Evolutionary conservation across 2,113 vertebrate genomes (phyloP).

Genomic region (Caranx melampygus): DNA sequence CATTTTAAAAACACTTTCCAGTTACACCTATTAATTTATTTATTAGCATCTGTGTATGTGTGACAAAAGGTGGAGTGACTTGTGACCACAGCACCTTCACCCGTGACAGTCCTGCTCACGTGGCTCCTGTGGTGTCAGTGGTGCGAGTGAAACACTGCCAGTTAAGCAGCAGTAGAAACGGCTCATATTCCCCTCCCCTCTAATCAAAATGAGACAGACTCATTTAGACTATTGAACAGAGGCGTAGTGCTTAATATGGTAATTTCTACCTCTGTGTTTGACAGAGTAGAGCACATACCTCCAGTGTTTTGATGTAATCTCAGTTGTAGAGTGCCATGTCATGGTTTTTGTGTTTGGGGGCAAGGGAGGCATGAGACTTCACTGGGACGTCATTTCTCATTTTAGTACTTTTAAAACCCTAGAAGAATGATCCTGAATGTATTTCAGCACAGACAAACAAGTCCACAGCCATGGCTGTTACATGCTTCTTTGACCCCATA

Average conservation of each 20-base stretch:
- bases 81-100: constrained; percentile 17
- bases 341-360: constrained; percentile 6
- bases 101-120: constrained; percentile 32
- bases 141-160: constrained; percentile 54
- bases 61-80: constrained; percentile 35
- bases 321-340: constrained; percentile 5
- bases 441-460: constrained; percentile 22
- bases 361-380: constrained; percentile 26
- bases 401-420: constrained; percentile 3
- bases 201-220: constrained; percentile 33
- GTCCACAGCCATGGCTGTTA: constrained; percentile 13
- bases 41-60: constrained; percentile 34
- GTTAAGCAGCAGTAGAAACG: constrained; percentile 56
- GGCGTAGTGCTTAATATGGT: constrained; percentile 45
- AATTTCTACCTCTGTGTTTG: constrained; percentile 41
- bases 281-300: constrained; percentile 23
- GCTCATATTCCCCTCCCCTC: constrained; percentile 34
- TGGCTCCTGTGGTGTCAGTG: constrained; percentile 37
- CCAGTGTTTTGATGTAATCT: constrained; percentile 34
- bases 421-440: constrained; percentile 30
- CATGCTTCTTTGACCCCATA: constrained; percentile 52
- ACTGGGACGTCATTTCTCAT: constrained; percentile 12
- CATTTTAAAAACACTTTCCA: not conserved
- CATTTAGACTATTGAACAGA: constrained; percentile 37
- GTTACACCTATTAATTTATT: not conserved